Evolutionary conservation across 2,888 invertebrate genomes (phyloP).

Genomic region (Mayetiola destructor): DNA sequence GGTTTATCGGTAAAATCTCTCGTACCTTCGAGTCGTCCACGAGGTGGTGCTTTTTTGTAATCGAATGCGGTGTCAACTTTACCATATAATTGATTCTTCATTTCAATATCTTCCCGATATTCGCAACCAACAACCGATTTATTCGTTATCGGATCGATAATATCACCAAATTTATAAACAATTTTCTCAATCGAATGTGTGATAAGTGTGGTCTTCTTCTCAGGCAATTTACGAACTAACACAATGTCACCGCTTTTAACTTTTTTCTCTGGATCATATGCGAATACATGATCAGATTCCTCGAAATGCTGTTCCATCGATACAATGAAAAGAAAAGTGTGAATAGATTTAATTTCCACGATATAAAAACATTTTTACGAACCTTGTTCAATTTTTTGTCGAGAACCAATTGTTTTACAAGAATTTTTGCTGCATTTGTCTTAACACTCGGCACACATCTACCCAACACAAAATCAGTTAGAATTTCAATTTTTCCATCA

Average conservation of each 20-base stretch:
- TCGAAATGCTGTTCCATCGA: conserved; percentile 51
- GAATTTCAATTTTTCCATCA: no score
- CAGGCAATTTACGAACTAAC: conserved; percentile 37
- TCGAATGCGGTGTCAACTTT: conserved; percentile 51
- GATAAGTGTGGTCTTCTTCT: conserved; percentile 46
- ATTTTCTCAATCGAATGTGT: conserved; percentile 67
- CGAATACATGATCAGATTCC: conserved; percentile 56
- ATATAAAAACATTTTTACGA: conserved; percentile 20
- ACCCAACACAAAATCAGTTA: conserved; percentile 36
- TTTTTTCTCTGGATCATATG: conserved; percentile 58
- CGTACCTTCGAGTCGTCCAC: conserved; percentile 70
- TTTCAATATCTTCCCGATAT: conserved; percentile 62
- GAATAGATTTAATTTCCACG: background rate
- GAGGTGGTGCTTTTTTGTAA: conserved; percentile 58
- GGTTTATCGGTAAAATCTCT: conserved; percentile 68
- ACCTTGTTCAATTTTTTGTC: conserved; percentile 70
- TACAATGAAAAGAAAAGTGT: conserved; percentile 3
- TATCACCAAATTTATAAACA: conserved; percentile 66
- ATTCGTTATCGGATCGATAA: conserved; percentile 73
- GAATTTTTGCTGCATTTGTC: conserved; percentile 63
- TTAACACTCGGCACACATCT: conserved; percentile 66
- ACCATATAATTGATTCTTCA: conserved; percentile 52
- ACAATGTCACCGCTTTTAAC: conserved; percentile 76
- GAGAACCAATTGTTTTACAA: conserved; percentile 56
- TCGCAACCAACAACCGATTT: conserved; percentile 57